Conservation (phyloP, 2,113 vertebrate species). For the Cromileptes altivelis region DNA sequence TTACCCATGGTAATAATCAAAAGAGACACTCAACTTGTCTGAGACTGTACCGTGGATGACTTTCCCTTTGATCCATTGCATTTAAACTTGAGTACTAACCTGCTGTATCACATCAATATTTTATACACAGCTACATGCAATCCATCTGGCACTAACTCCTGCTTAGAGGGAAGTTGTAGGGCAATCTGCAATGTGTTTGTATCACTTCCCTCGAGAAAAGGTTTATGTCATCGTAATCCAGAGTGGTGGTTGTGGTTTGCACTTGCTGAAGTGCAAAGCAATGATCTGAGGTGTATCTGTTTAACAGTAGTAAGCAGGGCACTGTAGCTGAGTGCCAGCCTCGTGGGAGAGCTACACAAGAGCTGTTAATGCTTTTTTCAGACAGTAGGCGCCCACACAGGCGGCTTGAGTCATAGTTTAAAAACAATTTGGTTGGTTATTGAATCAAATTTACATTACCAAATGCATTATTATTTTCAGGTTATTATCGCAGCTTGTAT, state of each 20-base stretch:
- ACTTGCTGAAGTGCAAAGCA: background rate
- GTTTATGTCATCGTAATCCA: background rate
- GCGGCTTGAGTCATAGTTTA: slow-evolving; percentile 49
- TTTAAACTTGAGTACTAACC: background rate
- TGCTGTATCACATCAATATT: slow-evolving; percentile 38
- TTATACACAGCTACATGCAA: background rate
- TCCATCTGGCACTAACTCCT: background rate
- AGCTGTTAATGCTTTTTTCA: slow-evolving; percentile 12
- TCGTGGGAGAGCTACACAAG: slow-evolving; percentile 7
- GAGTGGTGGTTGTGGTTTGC: slow-evolving; percentile 13
- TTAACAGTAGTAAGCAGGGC: slow-evolving; percentile 7
- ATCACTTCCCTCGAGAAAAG: slow-evolving; percentile 29
- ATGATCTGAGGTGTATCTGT: slow-evolving; percentile 2
- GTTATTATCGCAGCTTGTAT: background rate
- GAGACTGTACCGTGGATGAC: background rate
- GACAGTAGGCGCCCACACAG: slow-evolving; percentile 32
- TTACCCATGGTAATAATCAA: background rate
- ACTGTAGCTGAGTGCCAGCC: slow-evolving; percentile 5
- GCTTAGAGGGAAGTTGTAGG: slow-evolving; percentile 10
- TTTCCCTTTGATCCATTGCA: background rate
- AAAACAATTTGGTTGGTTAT: slow-evolving; percentile 35
- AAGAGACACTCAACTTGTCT: background rate
- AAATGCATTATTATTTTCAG: background rate
- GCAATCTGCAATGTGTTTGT: slow-evolving; percentile 25
- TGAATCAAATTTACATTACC: slow-evolving; percentile 10